phyloP scores from a whole-genome alignment of 1,140 invertebrate species.

The Anastrepha obliqua region DNA sequence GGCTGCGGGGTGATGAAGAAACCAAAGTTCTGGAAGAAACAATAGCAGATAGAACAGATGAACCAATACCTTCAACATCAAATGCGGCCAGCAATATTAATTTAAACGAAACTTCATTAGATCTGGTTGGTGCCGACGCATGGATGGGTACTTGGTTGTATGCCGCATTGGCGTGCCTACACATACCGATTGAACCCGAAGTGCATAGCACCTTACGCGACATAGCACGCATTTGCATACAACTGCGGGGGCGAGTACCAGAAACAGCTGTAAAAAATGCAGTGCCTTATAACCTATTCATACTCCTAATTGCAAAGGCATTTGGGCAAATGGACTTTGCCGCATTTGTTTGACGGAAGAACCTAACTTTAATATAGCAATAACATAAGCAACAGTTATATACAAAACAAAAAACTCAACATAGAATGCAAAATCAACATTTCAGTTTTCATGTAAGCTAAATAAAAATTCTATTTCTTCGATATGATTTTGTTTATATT shows the following conservation, averaged over 20 bases:
- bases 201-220: constrained; percentile 68
- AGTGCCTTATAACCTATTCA: constrained; percentile 69
- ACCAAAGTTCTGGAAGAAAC: constrained; percentile 38
- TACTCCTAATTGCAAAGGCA: constrained; percentile 64
- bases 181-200: constrained; percentile 69
- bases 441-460: not conserved
- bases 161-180: constrained; percentile 66
- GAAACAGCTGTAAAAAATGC: constrained; percentile 62
- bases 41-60: not conserved
- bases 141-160: constrained; percentile 71
- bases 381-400: not conserved
- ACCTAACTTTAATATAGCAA: not conserved
- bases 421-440: not conserved
- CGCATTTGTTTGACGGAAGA: constrained; percentile 55
- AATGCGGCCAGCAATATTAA: constrained; percentile 12
- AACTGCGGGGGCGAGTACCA: constrained; percentile 61
- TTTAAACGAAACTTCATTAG: constrained; percentile 54
- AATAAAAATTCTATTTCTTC: not conserved
- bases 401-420: not conserved
- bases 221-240: constrained; percentile 66
- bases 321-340: constrained; percentile 68
- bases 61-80: not conserved
- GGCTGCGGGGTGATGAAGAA: constrained; percentile 62
- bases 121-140: constrained; percentile 60
- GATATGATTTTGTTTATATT: not conserved